Evolutionary conservation across 2,888 invertebrate genomes (phyloP), one percentile per base, ranked within the genome.

Genomic region (Orchestes rusci): DNA sequence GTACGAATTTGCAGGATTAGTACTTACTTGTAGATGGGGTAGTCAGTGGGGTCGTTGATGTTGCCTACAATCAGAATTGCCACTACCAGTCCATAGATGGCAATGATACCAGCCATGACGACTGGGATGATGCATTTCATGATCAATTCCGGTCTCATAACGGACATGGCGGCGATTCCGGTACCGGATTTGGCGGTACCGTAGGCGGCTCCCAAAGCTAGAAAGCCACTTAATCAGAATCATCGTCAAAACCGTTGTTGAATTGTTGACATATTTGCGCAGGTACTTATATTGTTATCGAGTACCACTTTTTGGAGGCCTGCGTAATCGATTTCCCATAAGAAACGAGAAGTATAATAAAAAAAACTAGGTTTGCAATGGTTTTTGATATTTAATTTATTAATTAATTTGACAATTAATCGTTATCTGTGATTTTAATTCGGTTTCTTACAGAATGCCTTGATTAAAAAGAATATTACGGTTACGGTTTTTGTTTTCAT

Each of bases 111-210:
- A 70, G 95, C 94, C 94, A 95, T 95, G 77, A 95, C 93, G 61
- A 99, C 97, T 60, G 99, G 99, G 75, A 99, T 97, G 77, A 99
- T 96, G 70, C 95, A 97, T 75, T 97, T 97, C 97, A 99, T 99
- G 74, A 99, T 99, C 67, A 99, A 81, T 75, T 99, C 99, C 54
- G 99, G 99, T 76, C 97, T 79, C 93, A 97, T 96, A 67, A 99
- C 97, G 61, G 97, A 93, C 99, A 99, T 99, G 67, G 97, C 96
- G 62, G 99, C 96, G 67, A 99, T 99, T 75, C 99, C 99, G 55
- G 96, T 97, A 58, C 99, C 99, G 52, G 97, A 96, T 76, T 99
- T 99, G 56, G 99, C 99, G 57, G 99, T 99, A 67, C 99, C 97
- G 81, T 99, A 97, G 47, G 97, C 97, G 49, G 97, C 97, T 70